These are phyloP conservation scores for Chaetodon auriga DNA, from an alignment of 2,113 vertebrate genomes.

Conservation along the genomic window DNA sequence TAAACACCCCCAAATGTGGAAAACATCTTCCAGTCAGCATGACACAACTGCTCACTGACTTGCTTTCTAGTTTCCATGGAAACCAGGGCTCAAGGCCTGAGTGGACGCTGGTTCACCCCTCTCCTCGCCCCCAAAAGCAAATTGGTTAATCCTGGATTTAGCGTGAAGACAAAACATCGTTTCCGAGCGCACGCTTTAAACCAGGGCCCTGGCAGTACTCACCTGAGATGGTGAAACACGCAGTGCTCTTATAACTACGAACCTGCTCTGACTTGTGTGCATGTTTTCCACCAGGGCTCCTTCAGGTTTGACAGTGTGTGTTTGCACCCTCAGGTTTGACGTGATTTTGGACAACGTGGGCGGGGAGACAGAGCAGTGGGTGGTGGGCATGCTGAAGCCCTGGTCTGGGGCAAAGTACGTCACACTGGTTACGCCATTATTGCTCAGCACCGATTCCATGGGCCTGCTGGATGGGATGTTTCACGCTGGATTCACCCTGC, in stretches of 20 bases:
- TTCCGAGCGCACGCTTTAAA: background rate
- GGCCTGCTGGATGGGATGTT: slow-evolving; percentile 90
- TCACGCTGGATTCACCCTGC: slow-evolving; percentile 86
- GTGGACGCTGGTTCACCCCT: slow-evolving; percentile 13
- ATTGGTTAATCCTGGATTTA: slow-evolving; percentile 14
- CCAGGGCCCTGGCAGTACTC: background rate
- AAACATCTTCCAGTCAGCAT: slow-evolving; percentile 44
- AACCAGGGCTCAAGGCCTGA: slow-evolving; percentile 48
- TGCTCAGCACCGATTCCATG: slow-evolving; percentile 88
- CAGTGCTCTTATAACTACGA: background rate
- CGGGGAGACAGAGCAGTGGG: slow-evolving; percentile 90
- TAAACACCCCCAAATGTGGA: slow-evolving; percentile 32
- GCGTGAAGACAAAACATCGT: slow-evolving; percentile 24
- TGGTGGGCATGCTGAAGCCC: slow-evolving; percentile 87
- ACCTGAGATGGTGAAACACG: background rate
- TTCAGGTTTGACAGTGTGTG: background rate
- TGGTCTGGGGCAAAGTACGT: slow-evolving; percentile 94
- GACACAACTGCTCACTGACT: slow-evolving; percentile 38
- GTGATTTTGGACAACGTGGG: slow-evolving; percentile 92
- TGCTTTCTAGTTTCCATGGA: slow-evolving; percentile 69
- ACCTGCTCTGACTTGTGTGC: background rate
- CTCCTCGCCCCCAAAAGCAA: background rate
- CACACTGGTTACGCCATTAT: slow-evolving; percentile 92
- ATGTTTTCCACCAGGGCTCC: background rate
- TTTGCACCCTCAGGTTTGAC: slow-evolving; percentile 80